Base-by-base conservation (phyloP, 2,888 invertebrate genomes). In the Luperina testacea region DNA sequence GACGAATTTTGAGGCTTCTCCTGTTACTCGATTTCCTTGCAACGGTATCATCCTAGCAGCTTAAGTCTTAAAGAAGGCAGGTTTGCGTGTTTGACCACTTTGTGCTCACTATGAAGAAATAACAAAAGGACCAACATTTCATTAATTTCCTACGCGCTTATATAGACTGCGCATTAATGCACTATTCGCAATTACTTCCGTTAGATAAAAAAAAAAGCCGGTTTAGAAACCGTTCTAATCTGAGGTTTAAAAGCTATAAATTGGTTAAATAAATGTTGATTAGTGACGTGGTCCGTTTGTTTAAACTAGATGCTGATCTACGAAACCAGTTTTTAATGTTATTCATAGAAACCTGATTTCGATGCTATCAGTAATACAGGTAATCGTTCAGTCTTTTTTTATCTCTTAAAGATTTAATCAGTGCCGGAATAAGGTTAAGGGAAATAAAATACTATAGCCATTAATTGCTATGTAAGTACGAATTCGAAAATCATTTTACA, bases 251-350 rank as follows among this genome's bases (percentile, higher is more conserved):
- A 59, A 69, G 51, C 24, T 42, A 75, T 69, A 80, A 72, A 69
- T 80, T 78, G 61, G 53, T 70, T 61, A 69, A 83, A 78, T 75
- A 65, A 64, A 83, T 71, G 71, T 72, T 72, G 84, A 83, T 87
- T 72, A 87, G 78, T 86, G 72, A 83, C 73, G 86, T 67, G 77
- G 57, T 77, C 70, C 67, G 74, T 83, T 83, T 87, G 87, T 83
- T 83, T 78, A 57, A 57, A 78, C 53, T 38, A 69, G 73, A 83
- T 71, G 78, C 45, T 78, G 72, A 78, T 87, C 84, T 75, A 75
- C 72, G 65, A 72, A 84, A 87, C 84, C 45, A 61, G 87, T 87
- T 84, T 84, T 72, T 84, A 87, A 87, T 84, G 72, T 75, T 79
- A 74, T 87, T 83, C 84, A 87, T 75, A 87, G 64, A 78, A 78